A percentile compares a stretch with the other conserved stretches of the same genome.
phyloP scores from a whole-genome alignment of 92 coral and sea anemone genomes.

The Parazoanthus darwini region DNA sequence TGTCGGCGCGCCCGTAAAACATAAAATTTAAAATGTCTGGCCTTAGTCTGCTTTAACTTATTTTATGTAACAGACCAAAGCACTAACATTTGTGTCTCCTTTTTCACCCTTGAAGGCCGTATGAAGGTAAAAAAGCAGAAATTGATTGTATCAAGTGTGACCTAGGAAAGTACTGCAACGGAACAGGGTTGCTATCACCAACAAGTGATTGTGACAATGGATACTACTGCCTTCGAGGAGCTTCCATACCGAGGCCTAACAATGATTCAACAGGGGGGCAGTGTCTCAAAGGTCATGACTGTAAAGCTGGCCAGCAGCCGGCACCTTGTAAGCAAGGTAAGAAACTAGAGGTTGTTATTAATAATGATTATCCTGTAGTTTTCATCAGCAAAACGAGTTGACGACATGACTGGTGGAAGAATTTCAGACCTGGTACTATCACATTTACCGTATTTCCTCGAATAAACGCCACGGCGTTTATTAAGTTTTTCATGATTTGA shows the following conservation, averaged over 20 bases:
- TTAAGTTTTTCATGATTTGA: too few species aligned
- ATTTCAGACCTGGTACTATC: too few species aligned
- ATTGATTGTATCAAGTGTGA: slow-evolving; percentile 72
- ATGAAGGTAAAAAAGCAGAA: slow-evolving; percentile 52
- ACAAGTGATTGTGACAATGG: slow-evolving; percentile 77
- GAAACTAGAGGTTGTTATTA: neutral
- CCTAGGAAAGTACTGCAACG: slow-evolving; percentile 86
- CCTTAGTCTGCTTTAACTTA: too few species aligned
- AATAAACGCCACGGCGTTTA: too few species aligned
- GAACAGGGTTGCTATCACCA: slow-evolving; percentile 59
- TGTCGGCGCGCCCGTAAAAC: too few species aligned
- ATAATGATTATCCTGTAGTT: too few species aligned
- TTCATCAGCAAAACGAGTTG: too few species aligned
- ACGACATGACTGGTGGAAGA: too few species aligned
- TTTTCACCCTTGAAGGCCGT: slow-evolving; percentile 43
- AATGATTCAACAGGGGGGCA: slow-evolving; percentile 91
- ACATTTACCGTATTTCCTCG: too few species aligned
- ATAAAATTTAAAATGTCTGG: too few species aligned
- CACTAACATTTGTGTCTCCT: neutral
- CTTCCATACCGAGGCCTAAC: slow-evolving; percentile 78
- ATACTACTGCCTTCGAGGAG: slow-evolving; percentile 79
- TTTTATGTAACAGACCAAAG: neutral
- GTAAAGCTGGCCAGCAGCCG: slow-evolving; percentile 78
- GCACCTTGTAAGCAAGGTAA: slow-evolving; percentile 74
- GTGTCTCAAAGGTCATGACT: slow-evolving; percentile 81